Percentiles rank a stretch among this genome's conserved stretches.
These are phyloP conservation scores for Sardinella longiceps DNA, from an alignment of 2,797 vertebrate genomes.

Conservation along the genomic window DNA sequence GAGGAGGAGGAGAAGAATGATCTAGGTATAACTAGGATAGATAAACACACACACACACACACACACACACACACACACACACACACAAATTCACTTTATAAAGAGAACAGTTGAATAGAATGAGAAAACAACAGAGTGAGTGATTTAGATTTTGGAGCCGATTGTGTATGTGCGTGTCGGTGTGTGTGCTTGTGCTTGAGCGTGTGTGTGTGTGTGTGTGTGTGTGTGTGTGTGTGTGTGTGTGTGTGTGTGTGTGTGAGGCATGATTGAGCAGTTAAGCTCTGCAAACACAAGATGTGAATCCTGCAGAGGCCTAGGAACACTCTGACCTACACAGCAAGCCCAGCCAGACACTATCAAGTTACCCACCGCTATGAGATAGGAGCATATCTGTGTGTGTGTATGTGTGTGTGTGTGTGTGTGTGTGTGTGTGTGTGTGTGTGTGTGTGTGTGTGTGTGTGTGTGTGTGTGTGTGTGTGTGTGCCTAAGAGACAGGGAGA, in stretches of 20 bases:
- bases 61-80: constrained; percentile 61
- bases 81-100: constrained; percentile 64
- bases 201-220: not conserved
- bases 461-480: not conserved
- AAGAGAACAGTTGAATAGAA: too few species aligned
- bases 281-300: constrained; percentile 48
- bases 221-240: not conserved
- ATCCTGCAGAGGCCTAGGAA: constrained; percentile 42
- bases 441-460: not conserved
- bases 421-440: constrained; percentile 5
- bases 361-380: constrained; percentile 45
- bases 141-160: too few species aligned
- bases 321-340: constrained; percentile 42
- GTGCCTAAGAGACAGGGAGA: not conserved
- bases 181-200: too few species aligned
- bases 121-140: too few species aligned
- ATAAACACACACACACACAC: too few species aligned
- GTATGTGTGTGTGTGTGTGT: constrained; percentile 8
- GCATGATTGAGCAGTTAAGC: constrained; percentile 32
- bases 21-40: too few species aligned
- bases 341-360: constrained; percentile 50
- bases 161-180: too few species aligned
- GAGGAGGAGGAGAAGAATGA: too few species aligned
- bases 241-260: not conserved
- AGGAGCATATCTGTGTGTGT: not conserved